Percentiles rank a stretch among this genome's conserved stretches.
These are phyloP conservation scores for Ophiothrix spiculata DNA, from an alignment of 35 echinoderm and acorn worm genomes.

Conservation along the genomic window DNA sequence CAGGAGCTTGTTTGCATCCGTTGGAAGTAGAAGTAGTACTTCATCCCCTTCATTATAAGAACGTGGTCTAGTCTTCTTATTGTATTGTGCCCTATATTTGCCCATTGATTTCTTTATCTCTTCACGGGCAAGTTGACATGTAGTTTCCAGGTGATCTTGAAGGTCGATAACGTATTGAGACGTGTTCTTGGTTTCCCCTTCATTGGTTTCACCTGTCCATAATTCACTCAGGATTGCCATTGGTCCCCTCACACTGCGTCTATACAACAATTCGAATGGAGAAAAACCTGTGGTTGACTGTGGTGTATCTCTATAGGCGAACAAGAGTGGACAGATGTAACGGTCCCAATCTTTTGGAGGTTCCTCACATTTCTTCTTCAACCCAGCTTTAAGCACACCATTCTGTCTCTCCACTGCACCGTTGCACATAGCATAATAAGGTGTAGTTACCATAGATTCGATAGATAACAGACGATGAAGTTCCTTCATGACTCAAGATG, in stretches of 20 bases:
- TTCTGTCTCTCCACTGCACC: slow-evolving; percentile 45
- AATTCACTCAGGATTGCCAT: slow-evolving; percentile 44
- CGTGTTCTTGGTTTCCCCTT: slow-evolving; percentile 31
- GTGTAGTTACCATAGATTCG: slow-evolving; percentile 19
- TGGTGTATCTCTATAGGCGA: slow-evolving; percentile 38
- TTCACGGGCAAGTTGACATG: slow-evolving; percentile 36
- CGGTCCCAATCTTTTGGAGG: too few relatives aligned
- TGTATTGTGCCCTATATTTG: slow-evolving; percentile 49
- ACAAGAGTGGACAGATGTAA: too few relatives aligned
- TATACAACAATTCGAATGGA: slow-evolving; percentile 41
- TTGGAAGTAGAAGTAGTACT: slow-evolving; percentile 46
- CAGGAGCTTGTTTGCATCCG: slow-evolving; percentile 41
- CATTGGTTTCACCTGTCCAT: slow-evolving; percentile 24
- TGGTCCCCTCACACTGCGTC: slow-evolving; percentile 43
- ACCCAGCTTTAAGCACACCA: slow-evolving; percentile 27
- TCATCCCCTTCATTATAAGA: slow-evolving; percentile 37
- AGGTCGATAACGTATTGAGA: slow-evolving; percentile 47
- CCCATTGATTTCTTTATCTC: slow-evolving; percentile 33
- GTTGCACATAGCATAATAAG: slow-evolving; percentile 45
- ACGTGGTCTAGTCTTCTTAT: slow-evolving; percentile 18
- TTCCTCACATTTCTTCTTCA: too few relatives aligned
- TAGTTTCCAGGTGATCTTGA: slow-evolving; percentile 28
- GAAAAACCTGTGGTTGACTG: slow-evolving; percentile 39
- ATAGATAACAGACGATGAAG: slow-evolving; percentile 42
- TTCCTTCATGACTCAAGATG: slow-evolving; percentile 34